Percentiles rank a stretch among this genome's conserved stretches.
phyloP scores from a whole-genome alignment of 2,888 invertebrate genomes.

The Dasysyrphus albostriatus region DNA sequence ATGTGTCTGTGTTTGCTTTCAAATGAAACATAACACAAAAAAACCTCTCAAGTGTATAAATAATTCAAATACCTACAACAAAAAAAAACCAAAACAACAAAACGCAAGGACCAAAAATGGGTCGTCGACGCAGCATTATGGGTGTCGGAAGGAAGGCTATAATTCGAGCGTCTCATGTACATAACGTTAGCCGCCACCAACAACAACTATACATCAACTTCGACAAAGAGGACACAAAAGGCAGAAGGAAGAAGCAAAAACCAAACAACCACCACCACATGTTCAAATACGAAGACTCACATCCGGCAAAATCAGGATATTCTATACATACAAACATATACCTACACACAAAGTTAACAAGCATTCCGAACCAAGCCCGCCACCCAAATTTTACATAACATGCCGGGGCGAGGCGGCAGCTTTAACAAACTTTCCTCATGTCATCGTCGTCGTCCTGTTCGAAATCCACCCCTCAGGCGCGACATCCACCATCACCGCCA shows the following conservation, averaged over 20 bases:
- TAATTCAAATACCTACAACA: constrained; percentile 45
- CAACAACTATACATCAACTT: not conserved
- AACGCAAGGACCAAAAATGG: constrained; percentile 61
- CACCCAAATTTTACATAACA: constrained; percentile 59
- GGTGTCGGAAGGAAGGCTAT: constrained; percentile 55
- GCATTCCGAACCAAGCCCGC: constrained; percentile 10
- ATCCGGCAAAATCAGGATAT: constrained; percentile 29
- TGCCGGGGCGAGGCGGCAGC: constrained; percentile 44
- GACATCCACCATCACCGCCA: constrained; percentile 37
- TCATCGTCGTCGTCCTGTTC: constrained; percentile 44
- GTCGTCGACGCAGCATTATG: constrained; percentile 55
- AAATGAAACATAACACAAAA: not conserved
- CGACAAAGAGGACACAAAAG: constrained; percentile 8
- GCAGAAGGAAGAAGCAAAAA: constrained; percentile 26
- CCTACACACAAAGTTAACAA: constrained; percentile 25
- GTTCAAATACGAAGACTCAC: constrained; percentile 24
- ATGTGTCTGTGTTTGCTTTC: constrained; percentile 1
- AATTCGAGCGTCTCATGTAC: constrained; percentile 30
- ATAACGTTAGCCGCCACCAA: constrained; percentile 34
- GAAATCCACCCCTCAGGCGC: constrained; percentile 64
- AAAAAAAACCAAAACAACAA: constrained; percentile 49
- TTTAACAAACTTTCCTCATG: constrained; percentile 62
- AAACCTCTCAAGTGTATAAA: constrained; percentile 55
- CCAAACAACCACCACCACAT: constrained; percentile 46
- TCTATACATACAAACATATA: not conserved